Evolutionary conservation across 2,797 vertebrate species (phyloP), one percentile per base, ranked within the genome.

Genomic region (Gallinago solitaria): DNA sequence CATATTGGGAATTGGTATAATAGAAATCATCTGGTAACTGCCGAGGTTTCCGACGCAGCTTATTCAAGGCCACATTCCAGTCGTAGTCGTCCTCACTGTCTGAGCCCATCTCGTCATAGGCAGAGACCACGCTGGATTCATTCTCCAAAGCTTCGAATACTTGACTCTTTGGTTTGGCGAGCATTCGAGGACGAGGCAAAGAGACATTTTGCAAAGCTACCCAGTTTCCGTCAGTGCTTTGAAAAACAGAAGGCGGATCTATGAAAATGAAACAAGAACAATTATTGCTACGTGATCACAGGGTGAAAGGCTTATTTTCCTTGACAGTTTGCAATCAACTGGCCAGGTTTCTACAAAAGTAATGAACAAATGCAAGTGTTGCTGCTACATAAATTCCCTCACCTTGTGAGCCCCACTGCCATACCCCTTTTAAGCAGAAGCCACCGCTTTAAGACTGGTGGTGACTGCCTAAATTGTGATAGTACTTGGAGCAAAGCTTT

Each of bases 141-240:
- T 94, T 98, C 97, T 99, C 99, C 97, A 99, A 92, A 57, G 98
- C 98, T 57, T 97, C 98, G 60, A 98, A 99, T 3, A 99, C 98
- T 94, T 98, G 98, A 24, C 98, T 99, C 97, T 99, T 99, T 60
- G 98, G 98, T 81, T 98, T 98, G 95, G 98, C 98, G 27, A 99
- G 98, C 97, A 99, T 98, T 87, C 98, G 98, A 65, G 98, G 98
- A 4, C 97, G 98, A 21, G 98, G 97, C 95, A 98, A 96, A 39
- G 98, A 33, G 39, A 98, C 95, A 10, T 98, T 99, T 97, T 99
- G 98, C 97, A 99, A 94, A 92, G 99, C 98, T 10, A 99, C 98
- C 99, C 99, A 99, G 97, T 99, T 99, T n/a, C 99, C 99, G 11
- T 99, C 99, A 0, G 98, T 98, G 90, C 99, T 99, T 95, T 99